Percentiles rank a stretch among this genome's conserved stretches.
Evolutionary conservation across 2,797 vertebrate species (phyloP).

Genomic region (Heterohyrax brucei): DNA sequence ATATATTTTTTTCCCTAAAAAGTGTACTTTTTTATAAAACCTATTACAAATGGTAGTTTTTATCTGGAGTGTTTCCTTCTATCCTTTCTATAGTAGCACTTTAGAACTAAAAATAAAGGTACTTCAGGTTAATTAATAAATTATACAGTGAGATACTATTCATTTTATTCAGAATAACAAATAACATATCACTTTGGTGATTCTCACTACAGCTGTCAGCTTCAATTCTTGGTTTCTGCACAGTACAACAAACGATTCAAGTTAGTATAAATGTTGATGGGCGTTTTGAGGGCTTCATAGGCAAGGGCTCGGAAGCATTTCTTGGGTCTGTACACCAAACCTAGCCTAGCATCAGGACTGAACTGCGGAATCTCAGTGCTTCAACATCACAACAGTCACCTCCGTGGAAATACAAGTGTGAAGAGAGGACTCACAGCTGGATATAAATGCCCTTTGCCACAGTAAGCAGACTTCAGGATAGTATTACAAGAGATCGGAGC

Average conservation of each 20-base stretch:
- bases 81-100: neutral
- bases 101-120: constrained; percentile 54
- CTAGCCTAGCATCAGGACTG: neutral
- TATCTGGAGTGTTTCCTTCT: neutral
- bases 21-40: constrained; percentile 11
- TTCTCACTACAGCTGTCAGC: neutral
- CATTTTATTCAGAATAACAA: constrained; percentile 40
- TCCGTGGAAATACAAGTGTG: neutral
- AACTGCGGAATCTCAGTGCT: neutral
- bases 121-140: constrained; percentile 39
- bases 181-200: neutral
- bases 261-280: neutral
- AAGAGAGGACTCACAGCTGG: neutral
- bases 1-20: constrained; percentile 48
- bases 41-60: constrained; percentile 53
- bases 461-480: neutral
- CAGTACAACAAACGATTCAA: neutral
- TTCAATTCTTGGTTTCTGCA: neutral
- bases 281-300: neutral
- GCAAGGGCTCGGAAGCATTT: neutral
- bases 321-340: neutral
- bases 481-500: neutral
- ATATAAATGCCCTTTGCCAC: neutral
- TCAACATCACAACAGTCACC: neutral
- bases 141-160: neutral